Conservation (phyloP, 2,888 invertebrate species). For the Volucella inanis region DNA sequence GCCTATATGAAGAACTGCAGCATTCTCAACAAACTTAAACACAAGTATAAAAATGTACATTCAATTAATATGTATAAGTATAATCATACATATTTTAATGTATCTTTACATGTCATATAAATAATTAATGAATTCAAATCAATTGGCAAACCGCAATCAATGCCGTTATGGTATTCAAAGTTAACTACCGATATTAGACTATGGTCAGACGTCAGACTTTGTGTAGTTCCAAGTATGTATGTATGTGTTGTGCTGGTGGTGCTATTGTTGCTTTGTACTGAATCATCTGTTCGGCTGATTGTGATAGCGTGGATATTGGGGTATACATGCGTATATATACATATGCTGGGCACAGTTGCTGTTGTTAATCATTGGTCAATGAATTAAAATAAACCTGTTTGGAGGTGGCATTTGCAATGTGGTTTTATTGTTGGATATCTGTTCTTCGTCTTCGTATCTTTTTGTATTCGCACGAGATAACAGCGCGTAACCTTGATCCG, state of each 20-base stretch:
- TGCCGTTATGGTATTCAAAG: slow-evolving; percentile 10
- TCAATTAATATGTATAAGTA: not conserved
- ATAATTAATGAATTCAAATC: slow-evolving; percentile 46
- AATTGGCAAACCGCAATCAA: slow-evolving; percentile 45
- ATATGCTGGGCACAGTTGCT: slow-evolving; percentile 24
- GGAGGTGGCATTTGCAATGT: slow-evolving; percentile 20
- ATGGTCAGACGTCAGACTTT: slow-evolving; percentile 1
- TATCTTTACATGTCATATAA: slow-evolving; percentile 22
- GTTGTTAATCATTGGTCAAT: slow-evolving; percentile 20
- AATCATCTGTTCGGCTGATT: slow-evolving; percentile 24
- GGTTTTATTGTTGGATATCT: not conserved
- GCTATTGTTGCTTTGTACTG: slow-evolving; percentile 1
- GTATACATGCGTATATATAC: not conserved
- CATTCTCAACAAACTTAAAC: too few species aligned
- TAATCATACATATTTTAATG: not conserved
- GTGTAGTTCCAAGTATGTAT: too few species aligned
- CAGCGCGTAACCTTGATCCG: slow-evolving; percentile 49
- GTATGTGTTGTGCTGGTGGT: not conserved
- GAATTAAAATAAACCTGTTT: slow-evolving; percentile 47
- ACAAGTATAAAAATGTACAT: too few species aligned
- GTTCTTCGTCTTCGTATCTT: slow-evolving; percentile 12
- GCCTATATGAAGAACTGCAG: too few species aligned
- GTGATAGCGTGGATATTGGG: slow-evolving; percentile 11
- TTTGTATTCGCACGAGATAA: slow-evolving; percentile 32
- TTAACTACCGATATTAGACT: not conserved